Evolutionary conservation across 2,113 vertebrate species (phyloP).

Genomic region (Phainopepla nitens): DNA sequence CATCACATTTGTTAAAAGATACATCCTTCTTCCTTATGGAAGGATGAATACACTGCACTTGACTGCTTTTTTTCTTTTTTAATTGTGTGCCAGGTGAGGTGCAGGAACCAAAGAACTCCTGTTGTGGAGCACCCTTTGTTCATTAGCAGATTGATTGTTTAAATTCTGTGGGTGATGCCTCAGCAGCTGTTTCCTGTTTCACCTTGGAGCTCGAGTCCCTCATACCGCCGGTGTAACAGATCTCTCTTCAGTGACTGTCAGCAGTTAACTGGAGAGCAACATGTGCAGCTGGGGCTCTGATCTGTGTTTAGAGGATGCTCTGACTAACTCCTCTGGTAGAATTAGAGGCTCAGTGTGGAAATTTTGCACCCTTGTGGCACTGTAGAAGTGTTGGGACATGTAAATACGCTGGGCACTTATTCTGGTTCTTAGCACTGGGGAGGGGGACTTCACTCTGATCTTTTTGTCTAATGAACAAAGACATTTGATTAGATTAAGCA

Average conservation of each 20-base stretch:
- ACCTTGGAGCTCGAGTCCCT: not conserved
- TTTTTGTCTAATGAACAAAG: not conserved
- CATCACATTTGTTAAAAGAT: not conserved
- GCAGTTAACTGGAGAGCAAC: not conserved
- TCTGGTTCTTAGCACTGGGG: not conserved
- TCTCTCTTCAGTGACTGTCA: not conserved
- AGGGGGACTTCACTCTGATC: not conserved
- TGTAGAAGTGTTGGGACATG: not conserved
- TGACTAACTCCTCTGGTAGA: not conserved
- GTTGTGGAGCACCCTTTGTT: not conserved
- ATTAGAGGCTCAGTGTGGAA: not conserved
- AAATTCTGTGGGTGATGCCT: not conserved
- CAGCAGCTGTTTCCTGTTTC: not conserved
- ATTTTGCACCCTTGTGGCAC: not conserved
- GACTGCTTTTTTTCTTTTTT: not conserved
- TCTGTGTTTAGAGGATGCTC: not conserved
- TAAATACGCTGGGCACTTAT: not conserved
- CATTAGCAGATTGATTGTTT: not conserved
- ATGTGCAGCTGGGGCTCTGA: not conserved
- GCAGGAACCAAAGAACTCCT: not conserved
- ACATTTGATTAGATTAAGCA: not conserved
- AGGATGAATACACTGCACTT: not conserved
- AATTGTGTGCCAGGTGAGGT: not conserved
- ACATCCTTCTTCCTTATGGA: not conserved
- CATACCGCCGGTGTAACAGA: not conserved